Base-by-base conservation (phyloP, 1,140 invertebrate species). In the Macrotrachela quadricornifera region DNA sequence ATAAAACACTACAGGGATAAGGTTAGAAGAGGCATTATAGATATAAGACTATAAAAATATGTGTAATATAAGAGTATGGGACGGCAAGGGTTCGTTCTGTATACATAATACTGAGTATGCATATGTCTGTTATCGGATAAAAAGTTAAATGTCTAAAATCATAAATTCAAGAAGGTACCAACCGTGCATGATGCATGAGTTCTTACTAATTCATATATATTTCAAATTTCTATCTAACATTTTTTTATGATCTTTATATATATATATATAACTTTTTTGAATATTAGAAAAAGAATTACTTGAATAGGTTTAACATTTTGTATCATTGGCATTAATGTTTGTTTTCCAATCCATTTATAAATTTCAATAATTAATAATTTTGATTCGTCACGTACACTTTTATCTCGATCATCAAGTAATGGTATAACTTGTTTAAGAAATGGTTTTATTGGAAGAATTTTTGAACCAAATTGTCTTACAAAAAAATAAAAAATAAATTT, bases 321-420 rank as follows among this genome's bases (percentile, higher is more conserved):
- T 47, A 94, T 76, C 61, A 91, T 85, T 15, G 84, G 79, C 67
- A 86, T 85, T 46, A 91, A 73, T 46, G 91, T 74, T 12, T 82
- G 81, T 43, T 77, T 73, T 6, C 85, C 84, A 57, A 90, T 79
- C 86, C 86, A 92, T 57, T 81, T 78, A 70, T 85, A 91, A 62
- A 92, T 81, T 71, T 95, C 88, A 56, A 92, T 73, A 14, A 83
- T 78, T 60, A 95, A 70, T 40, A 76, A 73, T 67, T 92, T 91
- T 46, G 82, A 80, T 69, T 92, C 86, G 61, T 92, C 86, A 53
- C 90, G 71, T 0, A 96, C 85, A 56, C 66, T 77, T 65, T 92
- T 91, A 69, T 95, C 90, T 59, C 87, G 74, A 62, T 94, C 84
- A 54, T 90, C 82, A 39, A 94, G 71, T 37, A 94, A 73, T 6